phyloP scores from a whole-genome alignment of 1,140 invertebrate genomes.

The Cepaea nemoralis region DNA sequence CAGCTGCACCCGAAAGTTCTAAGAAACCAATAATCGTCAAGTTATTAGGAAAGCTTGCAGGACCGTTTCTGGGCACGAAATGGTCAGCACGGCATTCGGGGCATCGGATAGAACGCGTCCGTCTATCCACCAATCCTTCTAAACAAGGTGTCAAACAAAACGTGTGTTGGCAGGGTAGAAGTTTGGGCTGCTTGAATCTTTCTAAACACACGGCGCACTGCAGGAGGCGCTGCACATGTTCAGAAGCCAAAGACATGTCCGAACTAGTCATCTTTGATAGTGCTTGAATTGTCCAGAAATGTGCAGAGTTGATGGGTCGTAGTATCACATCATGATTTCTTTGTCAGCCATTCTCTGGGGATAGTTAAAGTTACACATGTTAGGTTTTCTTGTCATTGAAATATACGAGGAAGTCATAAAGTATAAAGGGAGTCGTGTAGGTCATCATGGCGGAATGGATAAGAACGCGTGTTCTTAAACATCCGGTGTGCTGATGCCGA shows the following conservation, averaged over 20 bases:
- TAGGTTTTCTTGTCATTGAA: no score
- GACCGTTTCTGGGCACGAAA: conserved; percentile 81
- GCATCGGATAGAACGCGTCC: conserved; percentile 87
- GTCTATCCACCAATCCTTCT: conserved; percentile 58
- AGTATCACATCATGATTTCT: neutral
- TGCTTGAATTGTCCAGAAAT: neutral
- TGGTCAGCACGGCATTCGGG: conserved; percentile 98
- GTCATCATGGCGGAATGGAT: no score
- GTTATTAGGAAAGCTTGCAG: conserved; percentile 61
- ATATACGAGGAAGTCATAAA: no score
- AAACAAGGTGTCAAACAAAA: conserved; percentile 91
- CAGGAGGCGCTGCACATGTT: conserved; percentile 93
- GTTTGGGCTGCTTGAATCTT: conserved; percentile 94
- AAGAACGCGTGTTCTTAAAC: no score
- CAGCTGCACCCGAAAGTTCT: conserved; percentile 74
- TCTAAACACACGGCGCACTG: conserved; percentile 98
- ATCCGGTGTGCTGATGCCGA: no score
- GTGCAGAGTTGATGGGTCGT: neutral
- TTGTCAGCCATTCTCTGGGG: neutral
- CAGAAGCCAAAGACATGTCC: conserved; percentile 48
- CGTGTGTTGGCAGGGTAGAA: conserved; percentile 99
- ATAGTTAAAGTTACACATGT: neutral
- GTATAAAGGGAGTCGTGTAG: no score
- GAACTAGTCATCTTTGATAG: conserved; percentile 38
- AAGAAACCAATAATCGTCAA: conserved; percentile 64